Evolutionary conservation across 2,888 invertebrate genomes (phyloP).

Genomic region (Ormia ochracea): DNA sequence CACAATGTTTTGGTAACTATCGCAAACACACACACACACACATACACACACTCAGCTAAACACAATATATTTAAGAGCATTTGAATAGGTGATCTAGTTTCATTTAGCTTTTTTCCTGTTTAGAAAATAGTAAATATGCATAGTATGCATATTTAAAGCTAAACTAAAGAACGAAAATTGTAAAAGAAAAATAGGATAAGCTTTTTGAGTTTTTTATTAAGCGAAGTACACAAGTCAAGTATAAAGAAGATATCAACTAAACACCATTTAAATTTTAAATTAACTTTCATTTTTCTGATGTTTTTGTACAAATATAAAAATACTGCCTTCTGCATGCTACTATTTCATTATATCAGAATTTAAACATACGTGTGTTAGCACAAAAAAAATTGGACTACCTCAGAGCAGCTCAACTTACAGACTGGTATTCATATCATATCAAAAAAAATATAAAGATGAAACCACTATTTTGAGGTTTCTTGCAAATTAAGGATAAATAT

Average conservation of each 20-base stretch:
- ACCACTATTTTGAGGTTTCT: too few relatives aligned
- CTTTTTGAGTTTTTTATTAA: not conserved
- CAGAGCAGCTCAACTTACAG: too few relatives aligned
- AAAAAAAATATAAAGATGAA: too few relatives aligned
- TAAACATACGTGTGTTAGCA: too few relatives aligned
- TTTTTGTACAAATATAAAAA: not conserved
- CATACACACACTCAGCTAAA: too few relatives aligned
- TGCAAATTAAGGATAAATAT: too few relatives aligned
- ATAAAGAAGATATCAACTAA: conserved; percentile 31
- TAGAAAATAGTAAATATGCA: conserved; percentile 3
- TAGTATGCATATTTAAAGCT: not conserved
- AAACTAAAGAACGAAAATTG: conserved; percentile 15
- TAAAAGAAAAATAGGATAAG: conserved; percentile 35
- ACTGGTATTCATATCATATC: too few relatives aligned
- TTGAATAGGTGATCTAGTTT: conserved; percentile 57
- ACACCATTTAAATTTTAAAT: conserved; percentile 58
- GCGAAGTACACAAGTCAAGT: conserved; percentile 37
- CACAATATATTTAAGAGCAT: too few relatives aligned
- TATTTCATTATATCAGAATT: too few relatives aligned
- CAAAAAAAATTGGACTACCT: too few relatives aligned
- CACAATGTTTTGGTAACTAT: conserved; percentile 51
- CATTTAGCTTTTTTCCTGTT: conserved; percentile 14
- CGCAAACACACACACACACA: conserved; percentile 5
- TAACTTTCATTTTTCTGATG: conserved; percentile 36
- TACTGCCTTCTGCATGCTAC: not conserved